These are phyloP conservation scores for Pristis pectinata DNA, from an alignment of 2,797 vertebrate species.

Conservation along the genomic window DNA sequence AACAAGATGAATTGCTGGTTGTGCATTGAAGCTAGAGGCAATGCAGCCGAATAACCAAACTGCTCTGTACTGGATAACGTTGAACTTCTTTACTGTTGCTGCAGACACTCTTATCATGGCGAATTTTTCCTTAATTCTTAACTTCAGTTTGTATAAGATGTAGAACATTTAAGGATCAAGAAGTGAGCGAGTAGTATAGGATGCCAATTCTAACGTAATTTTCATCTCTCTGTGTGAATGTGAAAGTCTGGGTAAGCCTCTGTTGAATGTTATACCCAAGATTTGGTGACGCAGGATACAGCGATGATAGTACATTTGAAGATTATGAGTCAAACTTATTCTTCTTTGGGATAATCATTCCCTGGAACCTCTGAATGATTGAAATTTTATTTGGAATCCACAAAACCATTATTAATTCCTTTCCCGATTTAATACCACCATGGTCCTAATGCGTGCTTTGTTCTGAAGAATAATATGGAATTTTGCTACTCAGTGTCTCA, in stretches of 20 bases:
- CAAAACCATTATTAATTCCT: not conserved
- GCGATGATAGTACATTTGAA: not conserved
- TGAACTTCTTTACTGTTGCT: not conserved
- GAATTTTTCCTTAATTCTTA: not conserved
- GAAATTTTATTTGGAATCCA: not conserved
- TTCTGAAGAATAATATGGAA: not conserved
- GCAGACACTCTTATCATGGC: not conserved
- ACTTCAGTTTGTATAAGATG: not conserved
- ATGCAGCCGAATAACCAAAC: not conserved
- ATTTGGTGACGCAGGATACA: not conserved
- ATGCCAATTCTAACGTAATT: not conserved
- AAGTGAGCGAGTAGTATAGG: not conserved
- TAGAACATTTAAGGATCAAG: not conserved
- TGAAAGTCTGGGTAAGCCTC: too few relatives aligned
- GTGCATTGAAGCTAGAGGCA: not conserved
- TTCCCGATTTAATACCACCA: not conserved
- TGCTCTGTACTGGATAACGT: not conserved
- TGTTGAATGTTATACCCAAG: not conserved
- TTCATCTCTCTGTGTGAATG: not conserved
- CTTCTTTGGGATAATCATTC: not conserved
- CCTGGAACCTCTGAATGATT: not conserved
- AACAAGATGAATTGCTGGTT: not conserved
- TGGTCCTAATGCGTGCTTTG: not conserved
- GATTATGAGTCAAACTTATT: not conserved
- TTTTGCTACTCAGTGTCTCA: not conserved